phyloP scores from a whole-genome alignment of 1,140 invertebrate genomes.

The Oncopodura yosiiana region DNA sequence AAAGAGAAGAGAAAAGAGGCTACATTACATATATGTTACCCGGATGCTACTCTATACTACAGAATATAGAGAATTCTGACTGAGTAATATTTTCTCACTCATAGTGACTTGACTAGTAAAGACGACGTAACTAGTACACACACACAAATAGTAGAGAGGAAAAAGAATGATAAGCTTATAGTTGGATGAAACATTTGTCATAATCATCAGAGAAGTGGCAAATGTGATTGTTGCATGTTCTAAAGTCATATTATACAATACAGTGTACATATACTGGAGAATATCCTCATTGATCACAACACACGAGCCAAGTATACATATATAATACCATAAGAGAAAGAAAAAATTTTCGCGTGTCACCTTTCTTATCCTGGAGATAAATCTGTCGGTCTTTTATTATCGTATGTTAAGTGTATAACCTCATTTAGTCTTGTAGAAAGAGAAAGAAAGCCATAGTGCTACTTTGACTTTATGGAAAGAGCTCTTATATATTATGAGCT shows the following conservation, averaged over 20 bases:
- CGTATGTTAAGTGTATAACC: background rate
- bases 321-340: background rate
- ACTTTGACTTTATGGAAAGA: background rate
- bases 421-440: background rate
- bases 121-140: no score
- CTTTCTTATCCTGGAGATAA: constrained; percentile 30
- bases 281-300: background rate
- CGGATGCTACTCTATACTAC: no score
- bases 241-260: constrained; percentile 17
- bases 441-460: constrained; percentile 3
- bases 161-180: no score
- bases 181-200: no score
- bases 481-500: background rate
- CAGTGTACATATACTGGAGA: background rate
- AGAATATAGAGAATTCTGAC: no score
- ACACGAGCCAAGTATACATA: background rate
- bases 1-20: no score
- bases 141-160: no score
- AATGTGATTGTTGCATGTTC: constrained; percentile 26
- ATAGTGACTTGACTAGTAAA: no score
- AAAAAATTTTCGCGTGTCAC: constrained; percentile 19
- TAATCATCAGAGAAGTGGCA: constrained; percentile 29
- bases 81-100: no score
- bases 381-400: constrained; percentile 1
- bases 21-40: no score